Evolutionary conservation across 1,140 invertebrate species (phyloP), one percentile per base, ranked within the genome.

Genomic region (Drosophila pallidifrons): DNA sequence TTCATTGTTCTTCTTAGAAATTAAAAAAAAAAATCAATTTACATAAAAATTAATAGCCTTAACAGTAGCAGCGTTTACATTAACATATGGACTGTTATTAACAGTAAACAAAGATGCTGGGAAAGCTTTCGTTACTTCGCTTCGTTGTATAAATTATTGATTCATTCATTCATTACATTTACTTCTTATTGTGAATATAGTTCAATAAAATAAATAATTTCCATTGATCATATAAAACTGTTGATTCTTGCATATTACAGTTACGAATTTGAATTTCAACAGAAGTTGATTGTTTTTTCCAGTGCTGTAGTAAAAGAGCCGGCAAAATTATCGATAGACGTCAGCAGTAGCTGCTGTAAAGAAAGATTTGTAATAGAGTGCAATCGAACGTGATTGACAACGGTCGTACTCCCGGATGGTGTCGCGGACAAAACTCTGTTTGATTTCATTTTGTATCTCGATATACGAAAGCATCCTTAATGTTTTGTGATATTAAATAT

Each of bases 311-410:
- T 30, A 47, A 11, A 25, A 38, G 28, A 11, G 45, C 38, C 45
- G 45, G 45, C 66, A 59, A 52, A 59, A 30, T 46, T 67, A 73
- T 73, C 70, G 70, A 45, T 73, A 66, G 25, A 10, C 15, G 35
- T 1, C 46, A 52, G 38, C 65, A 59, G 55, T 28, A 61, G 30
- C 47, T 55, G 65, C 69, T 68, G 43, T 16, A 54, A 55, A n/a
- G n/a, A 47, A 46, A 55, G 58, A 75, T 49, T 70, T 63, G 30
- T 68, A 59, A 70, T 71, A 70, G 51, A 63, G 67, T 70, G 43
- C 72, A 71, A 75, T 75, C 72, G 59, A 75, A 70, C 66, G 67
- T 58, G 72, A 63, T 57, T 63, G 49, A 51, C 66, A 75, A 70
- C 72, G 58, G 72, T 70, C 58, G 25, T 61, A 61, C 10, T 32